Conservation (phyloP, 2,113 vertebrate genomes). For the Ancistrus triradiatus region DNA sequence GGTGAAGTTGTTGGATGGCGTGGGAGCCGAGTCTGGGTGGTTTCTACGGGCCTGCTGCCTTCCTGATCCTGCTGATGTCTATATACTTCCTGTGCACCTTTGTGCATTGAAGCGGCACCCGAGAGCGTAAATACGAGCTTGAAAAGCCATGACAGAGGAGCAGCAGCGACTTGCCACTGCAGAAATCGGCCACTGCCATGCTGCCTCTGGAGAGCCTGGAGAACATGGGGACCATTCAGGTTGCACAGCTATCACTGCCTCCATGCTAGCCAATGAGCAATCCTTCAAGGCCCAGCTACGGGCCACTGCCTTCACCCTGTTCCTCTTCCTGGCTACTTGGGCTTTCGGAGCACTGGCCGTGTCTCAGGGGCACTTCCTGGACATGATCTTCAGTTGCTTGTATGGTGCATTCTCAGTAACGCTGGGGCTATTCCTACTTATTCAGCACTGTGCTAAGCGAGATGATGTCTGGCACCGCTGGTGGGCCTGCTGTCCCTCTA, state of each 20-base stretch:
- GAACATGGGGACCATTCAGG: constrained; percentile 37
- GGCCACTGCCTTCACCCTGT: constrained; percentile 86
- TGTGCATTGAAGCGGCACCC: constrained; percentile 76
- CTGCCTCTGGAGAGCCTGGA: constrained; percentile 34
- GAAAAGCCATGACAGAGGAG: constrained; percentile 69
- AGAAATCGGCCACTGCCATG: constrained; percentile 63
- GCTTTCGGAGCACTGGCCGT: constrained; percentile 91
- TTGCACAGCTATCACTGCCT: constrained; percentile 78
- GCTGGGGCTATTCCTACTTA: constrained; percentile 92
- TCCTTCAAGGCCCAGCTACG: constrained; percentile 93
- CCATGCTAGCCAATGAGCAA: constrained; percentile 89
- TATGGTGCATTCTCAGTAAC: constrained; percentile 97
- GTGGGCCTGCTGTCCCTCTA: constrained; percentile 87
- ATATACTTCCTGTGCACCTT: constrained; percentile 78
- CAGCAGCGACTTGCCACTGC: constrained; percentile 70
- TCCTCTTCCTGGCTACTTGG: constrained; percentile 93
- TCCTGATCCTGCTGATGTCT: constrained; percentile 77
- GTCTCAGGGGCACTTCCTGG: constrained; percentile 90
- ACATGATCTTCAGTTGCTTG: constrained; percentile 98
- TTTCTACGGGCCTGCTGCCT: constrained; percentile 76
- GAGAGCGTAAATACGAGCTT: constrained; percentile 82
- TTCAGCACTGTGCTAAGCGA: constrained; percentile 97
- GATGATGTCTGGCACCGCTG: constrained; percentile 98
- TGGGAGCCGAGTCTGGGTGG: constrained; percentile 84
- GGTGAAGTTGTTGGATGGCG: constrained; percentile 84